Conservation (phyloP, 2,797 vertebrate genomes). For the Mormyrus proboscirostris region DNA sequence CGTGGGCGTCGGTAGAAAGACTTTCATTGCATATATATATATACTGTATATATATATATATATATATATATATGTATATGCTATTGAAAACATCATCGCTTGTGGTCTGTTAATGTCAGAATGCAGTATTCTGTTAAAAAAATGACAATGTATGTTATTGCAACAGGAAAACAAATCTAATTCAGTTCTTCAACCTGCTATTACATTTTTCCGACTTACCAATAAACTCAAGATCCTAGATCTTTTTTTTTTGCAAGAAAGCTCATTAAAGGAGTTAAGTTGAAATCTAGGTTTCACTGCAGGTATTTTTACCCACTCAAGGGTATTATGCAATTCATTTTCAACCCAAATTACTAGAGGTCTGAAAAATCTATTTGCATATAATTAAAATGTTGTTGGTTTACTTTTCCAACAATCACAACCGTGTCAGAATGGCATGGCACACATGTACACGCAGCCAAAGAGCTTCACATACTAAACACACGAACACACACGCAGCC, state of each 20-base stretch:
- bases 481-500: neutral
- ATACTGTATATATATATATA: neutral
- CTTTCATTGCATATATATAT: neutral
- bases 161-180: neutral
- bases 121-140: neutral
- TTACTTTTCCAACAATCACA: neutral
- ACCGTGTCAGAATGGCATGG: neutral
- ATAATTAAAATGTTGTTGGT: conserved; percentile 6
- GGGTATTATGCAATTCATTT: conserved; percentile 18
- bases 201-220: neutral
- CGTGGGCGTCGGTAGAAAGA: neutral
- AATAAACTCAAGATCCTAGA: neutral
- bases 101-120: neutral
- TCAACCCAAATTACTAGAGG: conserved; percentile 20
- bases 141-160: neutral
- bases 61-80: neutral
- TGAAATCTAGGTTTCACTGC: conserved; percentile 16
- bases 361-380: conserved; percentile 19
- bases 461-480: neutral
- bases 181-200: neutral
- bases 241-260: neutral
- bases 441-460: neutral
- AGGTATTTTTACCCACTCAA: conserved; percentile 16
- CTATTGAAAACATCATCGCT: neutral
- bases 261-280: conserved; percentile 12